Evolutionary conservation across 2,797 vertebrate species (phyloP).

Genomic region (Sarcophilus harrisii): DNA sequence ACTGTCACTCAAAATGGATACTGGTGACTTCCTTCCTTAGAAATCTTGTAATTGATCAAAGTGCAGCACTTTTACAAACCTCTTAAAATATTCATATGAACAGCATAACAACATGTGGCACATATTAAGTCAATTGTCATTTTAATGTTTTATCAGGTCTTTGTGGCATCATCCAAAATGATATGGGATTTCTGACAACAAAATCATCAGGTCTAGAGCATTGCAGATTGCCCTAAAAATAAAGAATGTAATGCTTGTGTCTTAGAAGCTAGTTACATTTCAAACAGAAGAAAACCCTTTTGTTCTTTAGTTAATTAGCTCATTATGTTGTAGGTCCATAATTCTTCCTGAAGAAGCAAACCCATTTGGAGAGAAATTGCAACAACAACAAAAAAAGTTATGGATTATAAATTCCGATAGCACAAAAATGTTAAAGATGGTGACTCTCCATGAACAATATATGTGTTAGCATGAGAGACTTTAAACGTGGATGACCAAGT

Average conservation of each 20-base stretch:
- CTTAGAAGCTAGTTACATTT: conserved; percentile 78
- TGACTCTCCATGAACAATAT: conserved; percentile 80
- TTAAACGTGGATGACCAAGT: conserved; percentile 75
- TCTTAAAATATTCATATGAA: conserved; percentile 80
- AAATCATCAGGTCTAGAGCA: conserved; percentile 71
- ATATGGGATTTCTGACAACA: conserved; percentile 76
- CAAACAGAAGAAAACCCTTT: conserved; percentile 83
- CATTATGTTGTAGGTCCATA: conserved; percentile 83
- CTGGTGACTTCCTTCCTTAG: conserved; percentile 75
- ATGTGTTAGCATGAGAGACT: conserved; percentile 77
- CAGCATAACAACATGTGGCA: conserved; percentile 23
- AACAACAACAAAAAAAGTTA: conserved; percentile 77
- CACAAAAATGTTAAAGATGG: conserved; percentile 80
- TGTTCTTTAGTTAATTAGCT: conserved; percentile 86
- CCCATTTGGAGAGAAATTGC: conserved; percentile 78
- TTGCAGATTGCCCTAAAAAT: conserved; percentile 76
- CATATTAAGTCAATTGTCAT: conserved; percentile 76
- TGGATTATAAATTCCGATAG: conserved; percentile 79
- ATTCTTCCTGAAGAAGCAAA: conserved; percentile 84
- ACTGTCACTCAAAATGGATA: conserved; percentile 74
- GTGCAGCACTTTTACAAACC: conserved; percentile 69
- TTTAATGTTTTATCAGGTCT: conserved; percentile 76
- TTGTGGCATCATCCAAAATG: conserved; percentile 76
- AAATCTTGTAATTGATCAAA: conserved; percentile 76
- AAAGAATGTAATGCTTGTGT: conserved; percentile 76